Conservation (phyloP, 2,113 vertebrate species). For the Casuarius casuarius region DNA sequence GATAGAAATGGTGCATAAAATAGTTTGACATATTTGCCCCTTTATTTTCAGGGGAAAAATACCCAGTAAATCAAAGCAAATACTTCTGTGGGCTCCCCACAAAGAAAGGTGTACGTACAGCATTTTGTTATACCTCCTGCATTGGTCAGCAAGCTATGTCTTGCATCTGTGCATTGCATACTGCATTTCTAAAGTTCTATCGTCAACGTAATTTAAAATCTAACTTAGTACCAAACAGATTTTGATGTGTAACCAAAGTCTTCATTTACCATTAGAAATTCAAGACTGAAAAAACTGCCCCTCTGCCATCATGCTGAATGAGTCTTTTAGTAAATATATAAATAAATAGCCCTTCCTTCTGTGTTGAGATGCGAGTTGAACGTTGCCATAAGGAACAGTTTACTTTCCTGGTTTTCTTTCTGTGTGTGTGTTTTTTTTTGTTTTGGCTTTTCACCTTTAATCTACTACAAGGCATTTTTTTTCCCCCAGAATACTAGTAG, state of each 20-base stretch:
- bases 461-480: conserved; percentile 37
- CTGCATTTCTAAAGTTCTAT: conserved; percentile 14
- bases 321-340: not conserved
- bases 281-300: not conserved
- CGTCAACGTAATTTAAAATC: conserved; percentile 1
- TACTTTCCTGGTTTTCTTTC: conserved; percentile 17
- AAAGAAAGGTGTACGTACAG: not conserved
- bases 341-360: not conserved
- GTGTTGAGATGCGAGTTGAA: not conserved
- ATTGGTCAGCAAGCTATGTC: not conserved
- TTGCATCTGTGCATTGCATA: not conserved
- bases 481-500: conserved; percentile 58
- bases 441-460: conserved; percentile 60
- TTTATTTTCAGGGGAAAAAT: not conserved
- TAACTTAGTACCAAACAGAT: not conserved
- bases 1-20: not conserved
- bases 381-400: not conserved
- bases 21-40: not conserved
- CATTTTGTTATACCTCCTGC: not conserved
- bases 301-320: not conserved
- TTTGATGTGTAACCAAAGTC: not conserved
- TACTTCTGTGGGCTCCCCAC: not conserved
- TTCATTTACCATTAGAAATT: not conserved
- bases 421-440: not conserved
- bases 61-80: not conserved